A percentile compares a stretch with the other conserved stretches of the same genome.
phyloP scores from a whole-genome alignment of 2,888 invertebrate genomes.

The Lobophora halterata region DNA sequence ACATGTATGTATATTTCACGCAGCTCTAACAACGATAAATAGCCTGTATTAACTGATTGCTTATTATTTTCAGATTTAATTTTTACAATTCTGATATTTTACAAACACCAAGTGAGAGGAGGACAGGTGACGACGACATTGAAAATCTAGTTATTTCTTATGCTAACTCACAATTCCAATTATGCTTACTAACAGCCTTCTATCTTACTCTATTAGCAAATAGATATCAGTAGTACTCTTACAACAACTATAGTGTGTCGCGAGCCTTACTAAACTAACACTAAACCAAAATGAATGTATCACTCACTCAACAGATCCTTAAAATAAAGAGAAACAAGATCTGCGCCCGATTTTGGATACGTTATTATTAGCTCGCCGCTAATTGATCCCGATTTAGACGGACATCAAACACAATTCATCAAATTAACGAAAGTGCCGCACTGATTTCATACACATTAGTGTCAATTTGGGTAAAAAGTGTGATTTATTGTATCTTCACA shows the following conservation, averaged over 20 bases:
- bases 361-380: constrained; percentile 49
- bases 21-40: no score
- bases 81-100: no score
- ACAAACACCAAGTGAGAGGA: no score
- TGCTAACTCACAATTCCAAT: no score
- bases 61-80: no score
- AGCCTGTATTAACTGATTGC: no score
- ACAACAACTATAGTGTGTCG: constrained; percentile 6
- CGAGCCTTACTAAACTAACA: constrained; percentile 4
- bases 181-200: no score
- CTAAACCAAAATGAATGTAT: constrained; percentile 41
- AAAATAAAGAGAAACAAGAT: constrained; percentile 35
- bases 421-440: constrained; percentile 48
- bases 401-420: constrained; percentile 45
- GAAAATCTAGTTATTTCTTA: no score
- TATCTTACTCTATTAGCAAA: no score
- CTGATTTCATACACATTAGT: constrained; percentile 35
- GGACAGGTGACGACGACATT: no score
- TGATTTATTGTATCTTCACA: constrained; percentile 1
- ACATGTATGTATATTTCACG: no score
- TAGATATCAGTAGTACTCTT: no score
- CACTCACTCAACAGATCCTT: constrained; percentile 45
- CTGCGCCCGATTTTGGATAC: constrained; percentile 39
- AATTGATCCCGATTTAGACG: constrained; percentile 55
- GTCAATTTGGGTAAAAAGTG: constrained; percentile 13